Conservation (phyloP, 1,140 invertebrate species). For the Lordiphosa clarofinis region DNA sequence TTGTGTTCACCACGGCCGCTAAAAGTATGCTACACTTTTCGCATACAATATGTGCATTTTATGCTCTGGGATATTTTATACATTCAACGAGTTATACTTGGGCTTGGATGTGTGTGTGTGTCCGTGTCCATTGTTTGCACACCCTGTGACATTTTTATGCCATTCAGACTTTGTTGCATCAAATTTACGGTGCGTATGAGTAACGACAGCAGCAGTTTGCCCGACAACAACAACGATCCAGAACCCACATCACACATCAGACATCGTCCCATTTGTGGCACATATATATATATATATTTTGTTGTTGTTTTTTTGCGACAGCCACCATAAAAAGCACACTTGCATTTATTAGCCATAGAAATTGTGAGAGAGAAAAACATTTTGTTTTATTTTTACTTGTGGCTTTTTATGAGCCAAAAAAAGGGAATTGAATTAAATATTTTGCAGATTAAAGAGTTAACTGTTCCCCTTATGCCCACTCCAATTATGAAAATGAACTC, state of each 20-base stretch:
- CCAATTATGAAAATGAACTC: conserved; percentile 66
- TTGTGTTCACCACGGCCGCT: conserved; percentile 28
- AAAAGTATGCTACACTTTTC: conserved; percentile 42
- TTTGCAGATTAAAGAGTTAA: conserved; percentile 18
- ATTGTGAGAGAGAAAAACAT: conserved; percentile 11
- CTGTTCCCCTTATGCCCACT: conserved; percentile 9
- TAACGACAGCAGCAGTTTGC: conserved; percentile 44
- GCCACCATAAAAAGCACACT: conserved; percentile 71
- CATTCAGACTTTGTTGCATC: conserved; percentile 71
- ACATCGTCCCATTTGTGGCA: conserved; percentile 47
- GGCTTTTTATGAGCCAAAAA: conserved; percentile 8
- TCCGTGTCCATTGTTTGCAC: conserved; percentile 64
- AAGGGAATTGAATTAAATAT: conserved; percentile 33
- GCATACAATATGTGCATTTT: conserved; percentile 69
- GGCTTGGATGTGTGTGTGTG: conserved; percentile 12
- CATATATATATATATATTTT: conserved; percentile 54
- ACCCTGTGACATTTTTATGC: conserved; percentile 72
- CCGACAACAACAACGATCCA: conserved; percentile 9
- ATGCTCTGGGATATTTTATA: conserved; percentile 70
- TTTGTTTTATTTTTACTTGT: conserved; percentile 13
- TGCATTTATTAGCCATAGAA: conserved; percentile 67
- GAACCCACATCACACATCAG: conserved; percentile 12
- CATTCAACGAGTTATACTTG: conserved; percentile 53
- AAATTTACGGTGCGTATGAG: conserved; percentile 76
- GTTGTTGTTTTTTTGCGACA: conserved; percentile 48